Conservation (phyloP, 1,140 invertebrate genomes). For the Eumaeus atala region DNA sequence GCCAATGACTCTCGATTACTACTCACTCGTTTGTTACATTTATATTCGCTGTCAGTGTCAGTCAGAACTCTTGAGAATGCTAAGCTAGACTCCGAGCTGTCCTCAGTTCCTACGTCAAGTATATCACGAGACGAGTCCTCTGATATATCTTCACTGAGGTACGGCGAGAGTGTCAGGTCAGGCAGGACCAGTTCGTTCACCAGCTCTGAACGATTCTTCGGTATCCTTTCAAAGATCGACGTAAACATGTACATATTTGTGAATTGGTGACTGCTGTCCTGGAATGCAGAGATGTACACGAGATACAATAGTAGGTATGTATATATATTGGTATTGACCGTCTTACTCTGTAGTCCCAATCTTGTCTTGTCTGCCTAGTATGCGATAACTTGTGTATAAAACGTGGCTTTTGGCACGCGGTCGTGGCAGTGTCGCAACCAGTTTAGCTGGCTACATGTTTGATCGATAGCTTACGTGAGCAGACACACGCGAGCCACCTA, state of each 20-base stretch:
- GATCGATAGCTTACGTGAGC: slow-evolving; percentile 27
- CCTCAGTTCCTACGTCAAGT: slow-evolving; percentile 20
- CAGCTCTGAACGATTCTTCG: slow-evolving; percentile 44
- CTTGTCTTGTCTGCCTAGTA: no score
- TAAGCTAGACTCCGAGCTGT: slow-evolving; percentile 47
- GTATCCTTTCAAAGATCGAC: slow-evolving; percentile 39
- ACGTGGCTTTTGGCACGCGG: slow-evolving; percentile 34
- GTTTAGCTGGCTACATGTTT: slow-evolving; percentile 16
- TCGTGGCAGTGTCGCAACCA: slow-evolving; percentile 15
- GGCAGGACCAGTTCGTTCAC: slow-evolving; percentile 54
- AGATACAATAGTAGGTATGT: no score
- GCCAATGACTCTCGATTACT: no score
- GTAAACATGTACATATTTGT: slow-evolving; percentile 50
- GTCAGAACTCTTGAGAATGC: slow-evolving; percentile 55
- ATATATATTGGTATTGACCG: no score
- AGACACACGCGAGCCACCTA: slow-evolving; percentile 15
- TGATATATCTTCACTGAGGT: slow-evolving; percentile 36
- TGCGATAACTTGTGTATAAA: background rate
- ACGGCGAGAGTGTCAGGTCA: slow-evolving; percentile 40
- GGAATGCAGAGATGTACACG: no score
- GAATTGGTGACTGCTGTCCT: background rate
- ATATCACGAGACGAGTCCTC: slow-evolving; percentile 23
- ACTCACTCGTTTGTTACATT: slow-evolving; percentile 43
- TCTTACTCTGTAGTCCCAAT: no score
- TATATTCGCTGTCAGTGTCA: slow-evolving; percentile 58